Evolutionary conservation across 2,113 vertebrate genomes (phyloP).

Genomic region (Lamprotornis superbus): DNA sequence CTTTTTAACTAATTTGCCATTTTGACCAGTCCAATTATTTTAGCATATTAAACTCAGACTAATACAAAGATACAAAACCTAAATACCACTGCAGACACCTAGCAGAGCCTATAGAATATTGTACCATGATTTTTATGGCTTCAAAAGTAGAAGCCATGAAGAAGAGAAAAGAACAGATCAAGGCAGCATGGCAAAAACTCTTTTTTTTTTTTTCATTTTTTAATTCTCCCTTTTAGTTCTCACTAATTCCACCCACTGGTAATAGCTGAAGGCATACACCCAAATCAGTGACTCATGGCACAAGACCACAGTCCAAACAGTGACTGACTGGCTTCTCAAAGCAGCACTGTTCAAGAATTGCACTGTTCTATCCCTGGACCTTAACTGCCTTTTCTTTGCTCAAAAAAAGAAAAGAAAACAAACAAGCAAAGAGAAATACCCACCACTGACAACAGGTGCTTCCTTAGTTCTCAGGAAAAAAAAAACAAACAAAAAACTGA

Average conservation of each 20-base stretch:
- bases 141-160: neutral
- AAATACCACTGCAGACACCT: neutral
- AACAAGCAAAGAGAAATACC: neutral
- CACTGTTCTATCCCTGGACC: neutral
- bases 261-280: conserved; percentile 58
- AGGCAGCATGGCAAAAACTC: neutral
- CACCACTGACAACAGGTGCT: neutral
- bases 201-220: neutral
- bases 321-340: conserved; percentile 33
- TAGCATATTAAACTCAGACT: neutral
- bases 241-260: conserved; percentile 40
- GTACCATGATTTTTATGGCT: neutral
- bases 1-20: neutral
- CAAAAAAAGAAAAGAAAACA: neutral
- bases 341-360: neutral
- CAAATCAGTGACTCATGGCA: conserved; percentile 70
- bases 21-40: conserved; percentile 19
- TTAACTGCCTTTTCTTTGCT: neutral
- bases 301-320: conserved; percentile 67
- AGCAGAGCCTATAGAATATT: neutral
- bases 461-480: neutral
- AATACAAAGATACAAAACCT: neutral
- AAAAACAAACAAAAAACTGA: neutral
- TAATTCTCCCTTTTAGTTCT: conserved; percentile 36
- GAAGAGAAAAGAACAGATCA: neutral